Conservation (phyloP, 1,140 invertebrate species). For the Cyclina sinensis region DNA sequence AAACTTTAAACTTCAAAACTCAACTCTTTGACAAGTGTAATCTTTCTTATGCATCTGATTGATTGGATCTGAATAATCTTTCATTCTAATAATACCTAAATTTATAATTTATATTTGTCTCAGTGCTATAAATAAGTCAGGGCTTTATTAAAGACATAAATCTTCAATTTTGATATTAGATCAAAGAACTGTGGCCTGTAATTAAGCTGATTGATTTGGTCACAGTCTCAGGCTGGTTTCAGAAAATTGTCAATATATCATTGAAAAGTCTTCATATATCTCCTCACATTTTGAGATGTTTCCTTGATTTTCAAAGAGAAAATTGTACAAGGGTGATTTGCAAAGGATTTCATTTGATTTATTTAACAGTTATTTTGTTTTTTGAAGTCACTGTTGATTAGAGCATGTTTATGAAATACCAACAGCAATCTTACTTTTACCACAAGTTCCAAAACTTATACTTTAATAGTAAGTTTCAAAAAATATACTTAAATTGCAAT, state of each 20-base stretch:
- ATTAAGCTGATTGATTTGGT: slow-evolving; percentile 19
- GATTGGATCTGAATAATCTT: neutral
- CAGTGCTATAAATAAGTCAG: slow-evolving; percentile 13
- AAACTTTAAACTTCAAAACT: neutral
- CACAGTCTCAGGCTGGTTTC: neutral
- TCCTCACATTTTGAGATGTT: neutral
- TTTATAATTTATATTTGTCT: slow-evolving; percentile 9
- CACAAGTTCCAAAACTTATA: no score
- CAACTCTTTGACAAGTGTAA: neutral
- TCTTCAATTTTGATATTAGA: slow-evolving; percentile 21
- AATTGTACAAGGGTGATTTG: neutral
- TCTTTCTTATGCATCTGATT: slow-evolving; percentile 3
- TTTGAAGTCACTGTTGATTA: no score
- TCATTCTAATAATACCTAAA: slow-evolving; percentile 11
- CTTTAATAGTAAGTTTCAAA: no score
- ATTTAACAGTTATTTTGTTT: neutral
- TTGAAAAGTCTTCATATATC: neutral
- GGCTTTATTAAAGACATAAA: slow-evolving; percentile 56
- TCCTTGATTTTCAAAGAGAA: neutral
- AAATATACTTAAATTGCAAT: no score
- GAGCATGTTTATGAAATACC: no score
- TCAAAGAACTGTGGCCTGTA: slow-evolving; percentile 27
- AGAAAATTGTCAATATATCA: slow-evolving; percentile 31
- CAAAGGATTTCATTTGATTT: slow-evolving; percentile 8
- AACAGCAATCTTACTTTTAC: no score